Percentiles rank a stretch among this genome's conserved stretches.
Conservation (phyloP, 2,888 invertebrate species). For the Watsonalla cultraria region DNA sequence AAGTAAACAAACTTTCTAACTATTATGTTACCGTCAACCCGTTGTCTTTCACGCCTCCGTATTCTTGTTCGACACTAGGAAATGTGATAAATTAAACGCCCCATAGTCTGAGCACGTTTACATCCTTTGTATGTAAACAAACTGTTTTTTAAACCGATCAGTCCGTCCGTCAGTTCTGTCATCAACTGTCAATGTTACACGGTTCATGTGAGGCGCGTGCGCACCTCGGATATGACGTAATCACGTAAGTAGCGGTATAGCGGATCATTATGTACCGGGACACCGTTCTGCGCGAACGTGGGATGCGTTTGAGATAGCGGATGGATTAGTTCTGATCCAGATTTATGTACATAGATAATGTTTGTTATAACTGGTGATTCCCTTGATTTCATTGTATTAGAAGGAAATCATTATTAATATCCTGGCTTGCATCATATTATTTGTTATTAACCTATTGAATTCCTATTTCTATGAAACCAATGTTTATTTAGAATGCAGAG, state of each 20-base stretch:
- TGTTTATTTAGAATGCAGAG: no score
- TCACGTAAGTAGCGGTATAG: conserved; percentile 36
- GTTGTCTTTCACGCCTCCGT: not conserved
- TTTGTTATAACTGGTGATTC: not conserved
- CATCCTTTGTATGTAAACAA: conserved; percentile 24
- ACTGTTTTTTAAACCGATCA: conserved; percentile 2
- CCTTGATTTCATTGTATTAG: not conserved
- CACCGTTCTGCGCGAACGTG: conserved; percentile 29
- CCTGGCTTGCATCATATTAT: no score
- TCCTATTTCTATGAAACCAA: no score
- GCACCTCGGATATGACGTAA: conserved; percentile 48
- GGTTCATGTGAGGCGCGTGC: conserved; percentile 32
- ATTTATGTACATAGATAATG: not conserved
- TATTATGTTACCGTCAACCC: not conserved
- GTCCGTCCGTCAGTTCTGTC: conserved; percentile 16
- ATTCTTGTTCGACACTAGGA: not conserved
- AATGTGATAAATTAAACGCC: conserved; percentile 1
- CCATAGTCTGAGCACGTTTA: conserved; percentile 3
- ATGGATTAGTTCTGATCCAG: not conserved
- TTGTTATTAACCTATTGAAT: no score
- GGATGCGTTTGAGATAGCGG: conserved; percentile 8
- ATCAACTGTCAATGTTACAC: conserved; percentile 31
- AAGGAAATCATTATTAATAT: not conserved
- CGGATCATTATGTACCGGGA: conserved; percentile 34
- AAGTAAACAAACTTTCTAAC: not conserved